These are phyloP conservation scores for Turritopsis dohrnii DNA, from an alignment of 30 jellyfish, hydroid and myxozoan genomes.

Conservation along the genomic window DNA sequence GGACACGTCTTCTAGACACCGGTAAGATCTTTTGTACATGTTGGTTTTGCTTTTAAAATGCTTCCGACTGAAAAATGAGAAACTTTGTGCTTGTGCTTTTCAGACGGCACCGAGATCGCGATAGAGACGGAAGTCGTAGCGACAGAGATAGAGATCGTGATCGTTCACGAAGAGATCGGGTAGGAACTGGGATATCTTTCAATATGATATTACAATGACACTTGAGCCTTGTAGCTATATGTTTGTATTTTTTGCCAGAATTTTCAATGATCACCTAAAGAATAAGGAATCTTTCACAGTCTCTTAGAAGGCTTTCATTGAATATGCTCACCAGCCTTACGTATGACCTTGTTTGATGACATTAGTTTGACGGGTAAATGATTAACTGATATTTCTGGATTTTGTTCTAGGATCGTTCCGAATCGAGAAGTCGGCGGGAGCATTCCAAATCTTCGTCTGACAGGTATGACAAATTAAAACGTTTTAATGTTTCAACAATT, in stretches of 20 bases:
- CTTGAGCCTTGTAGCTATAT: no score
- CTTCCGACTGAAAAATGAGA: not conserved
- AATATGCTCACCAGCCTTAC: no score
- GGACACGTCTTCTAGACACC: slow-evolving; percentile 49
- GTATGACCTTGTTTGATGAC: no score
- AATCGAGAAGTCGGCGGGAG: slow-evolving; percentile 22
- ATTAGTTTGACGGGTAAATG: not conserved
- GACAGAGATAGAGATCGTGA: slow-evolving; percentile 89
- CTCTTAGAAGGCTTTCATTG: no score
- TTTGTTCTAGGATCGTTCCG: slow-evolving; percentile 41
- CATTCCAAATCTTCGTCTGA: slow-evolving; percentile 31
- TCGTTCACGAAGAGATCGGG: slow-evolving; percentile 68
- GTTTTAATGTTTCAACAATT: no score
- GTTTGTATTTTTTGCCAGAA: no score
- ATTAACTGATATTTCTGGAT: not conserved
- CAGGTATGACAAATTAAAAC: slow-evolving; percentile 11
- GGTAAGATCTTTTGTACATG: slow-evolving; percentile 26
- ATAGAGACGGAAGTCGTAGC: slow-evolving; percentile 35
- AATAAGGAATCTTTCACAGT: no score
- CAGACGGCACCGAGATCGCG: slow-evolving; percentile 47
- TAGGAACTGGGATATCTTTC: slow-evolving; percentile 8
- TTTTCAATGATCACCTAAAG: no score
- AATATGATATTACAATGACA: no score
- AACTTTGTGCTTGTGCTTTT: not conserved
- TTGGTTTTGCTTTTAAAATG: no score